Conservation (phyloP, 2,113 vertebrate species). For the Nesospiza acunhae region DNA sequence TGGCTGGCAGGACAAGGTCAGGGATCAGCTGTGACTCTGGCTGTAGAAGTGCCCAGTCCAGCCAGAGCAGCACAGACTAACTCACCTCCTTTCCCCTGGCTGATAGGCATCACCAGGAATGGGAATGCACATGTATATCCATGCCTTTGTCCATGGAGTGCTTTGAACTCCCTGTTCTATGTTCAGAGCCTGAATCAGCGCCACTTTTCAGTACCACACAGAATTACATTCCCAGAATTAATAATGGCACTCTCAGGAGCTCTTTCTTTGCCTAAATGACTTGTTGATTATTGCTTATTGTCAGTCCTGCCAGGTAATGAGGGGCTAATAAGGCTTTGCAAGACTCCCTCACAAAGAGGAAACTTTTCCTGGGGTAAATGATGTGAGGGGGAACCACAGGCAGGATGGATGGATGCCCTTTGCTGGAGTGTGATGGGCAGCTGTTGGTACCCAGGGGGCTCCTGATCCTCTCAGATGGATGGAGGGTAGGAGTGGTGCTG, state of each 20-base stretch:
- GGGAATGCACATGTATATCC: background rate
- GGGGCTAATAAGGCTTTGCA: background rate
- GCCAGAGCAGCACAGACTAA: background rate
- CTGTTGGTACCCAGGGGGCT: too few species aligned
- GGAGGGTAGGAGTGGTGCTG: background rate
- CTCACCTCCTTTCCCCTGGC: background rate
- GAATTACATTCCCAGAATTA: conserved; percentile 53
- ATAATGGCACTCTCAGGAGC: background rate
- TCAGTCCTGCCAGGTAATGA: background rate
- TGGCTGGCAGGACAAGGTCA: background rate
- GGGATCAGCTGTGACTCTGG: background rate
- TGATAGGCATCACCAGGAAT: background rate
- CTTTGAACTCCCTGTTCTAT: background rate
- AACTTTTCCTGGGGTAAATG: background rate
- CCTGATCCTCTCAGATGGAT: background rate
- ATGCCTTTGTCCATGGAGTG: background rate
- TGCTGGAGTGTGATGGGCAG: background rate
- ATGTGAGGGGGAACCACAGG: accelerated
- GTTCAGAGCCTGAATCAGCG: background rate
- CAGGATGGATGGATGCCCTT: background rate
- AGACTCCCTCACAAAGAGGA: background rate
- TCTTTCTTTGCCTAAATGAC: conserved; percentile 4
- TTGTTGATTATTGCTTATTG: background rate
- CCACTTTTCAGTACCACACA: background rate
- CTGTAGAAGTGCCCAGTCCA: background rate